A percentile compares a stretch with the other conserved stretches of the same genome.
phyloP scores from a whole-genome alignment of 2,797 vertebrate genomes.

The Sebastes hopkinsi region DNA sequence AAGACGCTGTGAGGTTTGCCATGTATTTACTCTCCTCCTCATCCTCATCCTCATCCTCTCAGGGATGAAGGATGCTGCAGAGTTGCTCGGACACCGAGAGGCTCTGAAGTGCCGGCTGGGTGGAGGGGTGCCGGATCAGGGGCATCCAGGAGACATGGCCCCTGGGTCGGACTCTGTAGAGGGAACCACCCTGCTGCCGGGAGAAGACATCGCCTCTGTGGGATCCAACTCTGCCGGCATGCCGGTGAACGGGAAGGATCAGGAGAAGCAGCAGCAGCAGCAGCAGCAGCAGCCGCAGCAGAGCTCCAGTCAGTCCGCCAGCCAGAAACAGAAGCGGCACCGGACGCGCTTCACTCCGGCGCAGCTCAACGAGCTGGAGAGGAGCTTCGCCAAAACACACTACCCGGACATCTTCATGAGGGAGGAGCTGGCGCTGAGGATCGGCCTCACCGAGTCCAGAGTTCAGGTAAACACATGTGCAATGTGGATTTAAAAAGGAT shows the following conservation, averaged over 20 bases:
- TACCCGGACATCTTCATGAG: slow-evolving; percentile 99
- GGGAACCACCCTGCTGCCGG: slow-evolving; percentile 93
- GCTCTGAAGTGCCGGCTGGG: slow-evolving; percentile 95
- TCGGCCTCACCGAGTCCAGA: slow-evolving; percentile 97
- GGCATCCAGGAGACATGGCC: slow-evolving; percentile 93
- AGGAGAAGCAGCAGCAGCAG: slow-evolving; percentile 87
- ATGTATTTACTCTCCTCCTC: slow-evolving; percentile 10
- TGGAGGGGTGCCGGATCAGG: slow-evolving; percentile 89
- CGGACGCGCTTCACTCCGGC: slow-evolving; percentile 98
- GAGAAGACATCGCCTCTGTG: slow-evolving; percentile 92
- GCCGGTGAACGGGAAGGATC: slow-evolving; percentile 91
- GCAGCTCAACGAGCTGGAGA: slow-evolving; percentile 97
- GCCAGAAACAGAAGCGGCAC: slow-evolving; percentile 98
- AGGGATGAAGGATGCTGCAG: slow-evolving; percentile 98
- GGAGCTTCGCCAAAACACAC: slow-evolving; percentile 99
- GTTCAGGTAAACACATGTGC: slow-evolving; percentile 88
- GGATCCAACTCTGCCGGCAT: slow-evolving; percentile 92
- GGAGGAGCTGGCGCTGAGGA: slow-evolving; percentile 95
- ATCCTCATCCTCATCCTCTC: slow-evolving; percentile 56
- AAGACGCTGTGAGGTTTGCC: neutral
- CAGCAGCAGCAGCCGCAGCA: slow-evolving; percentile 77
- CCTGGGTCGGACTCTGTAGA: slow-evolving; percentile 92
- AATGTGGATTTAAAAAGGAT: neutral
- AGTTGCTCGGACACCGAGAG: slow-evolving; percentile 96
- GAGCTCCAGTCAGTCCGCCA: slow-evolving; percentile 86